phyloP scores from a whole-genome alignment of 2,113 vertebrate genomes.

The Oxyura jamaicensis region DNA sequence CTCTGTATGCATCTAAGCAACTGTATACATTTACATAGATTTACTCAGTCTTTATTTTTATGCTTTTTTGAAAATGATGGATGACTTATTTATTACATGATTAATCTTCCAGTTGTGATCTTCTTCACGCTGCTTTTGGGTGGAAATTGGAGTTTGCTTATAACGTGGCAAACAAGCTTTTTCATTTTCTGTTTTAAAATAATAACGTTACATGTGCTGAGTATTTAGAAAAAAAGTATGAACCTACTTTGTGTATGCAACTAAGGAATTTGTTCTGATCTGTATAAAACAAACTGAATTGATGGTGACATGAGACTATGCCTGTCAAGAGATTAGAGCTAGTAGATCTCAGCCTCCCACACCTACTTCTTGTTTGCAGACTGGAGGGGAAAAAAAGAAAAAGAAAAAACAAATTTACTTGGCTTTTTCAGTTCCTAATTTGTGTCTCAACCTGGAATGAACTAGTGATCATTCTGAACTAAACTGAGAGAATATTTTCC shows the following conservation, averaged over 20 bases:
- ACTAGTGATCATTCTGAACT: background rate
- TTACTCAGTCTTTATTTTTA: conserved; percentile 5
- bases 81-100: background rate
- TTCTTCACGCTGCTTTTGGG: conserved; percentile 2
- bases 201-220: background rate
- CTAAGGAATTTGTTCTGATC: background rate
- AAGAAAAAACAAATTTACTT: background rate
- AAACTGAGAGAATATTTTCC: background rate
- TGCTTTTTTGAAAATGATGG: conserved; percentile 15
- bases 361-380: background rate
- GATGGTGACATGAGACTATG: background rate
- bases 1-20: conserved; percentile 10
- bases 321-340: background rate
- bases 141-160: background rate
- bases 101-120: conserved; percentile 31
- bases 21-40: conserved; percentile 29
- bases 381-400: background rate
- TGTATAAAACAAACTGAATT: background rate
- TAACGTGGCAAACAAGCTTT: background rate
- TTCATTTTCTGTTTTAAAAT: background rate
- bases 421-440: conserved; percentile 1
- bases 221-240: background rate
- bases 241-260: background rate
- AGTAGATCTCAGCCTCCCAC: background rate
- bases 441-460: background rate